Evolutionary conservation across 2,888 invertebrate genomes (phyloP), one percentile per base, ranked within the genome.

Genomic region (Sycophila texana): DNA sequence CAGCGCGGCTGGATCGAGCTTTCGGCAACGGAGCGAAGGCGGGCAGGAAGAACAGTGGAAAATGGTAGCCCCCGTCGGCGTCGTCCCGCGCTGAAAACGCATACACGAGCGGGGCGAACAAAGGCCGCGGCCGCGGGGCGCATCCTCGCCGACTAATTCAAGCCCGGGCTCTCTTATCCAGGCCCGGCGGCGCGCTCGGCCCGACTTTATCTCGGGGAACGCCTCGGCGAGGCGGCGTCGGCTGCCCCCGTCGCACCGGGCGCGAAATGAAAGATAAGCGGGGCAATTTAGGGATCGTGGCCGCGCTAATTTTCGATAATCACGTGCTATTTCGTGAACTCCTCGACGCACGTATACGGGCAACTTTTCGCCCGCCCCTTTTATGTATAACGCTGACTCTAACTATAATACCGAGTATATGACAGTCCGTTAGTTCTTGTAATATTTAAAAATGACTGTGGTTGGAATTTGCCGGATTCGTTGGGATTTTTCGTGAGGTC

Each of bases 101-200:
- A 68, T 68, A 75, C 39, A n/a, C 55, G 61, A 51, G 63, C 70
- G 10, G 20, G 5, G 47, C 58, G 76, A 76, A 76, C 76, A 76
- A 76, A 76, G 70, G 39, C 76, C 20, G 68, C 73, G 47, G 53
- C 39, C 72, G 51, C 39, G n/a, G 20, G 65, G 47, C 65, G 47
- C 71, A 75, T 77, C 71, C 55, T 71, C 72, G 66, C 72, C 77
- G 49, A 72, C 77, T 77, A 77, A 77, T 77, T 77, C 66, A 72
- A 77, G 71, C 4, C 70, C 39, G 39, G 47, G 20, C 30, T 14
- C 77, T 77, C 77, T 77, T 77, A 77, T 77, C 77, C 77, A 57
- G 39, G 74, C 63, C 30, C 51, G 60, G 68, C 57, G 68, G 68
- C 71, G 18, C 55, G 73, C 58, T 22, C 49, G 57, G 7, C 13